These are phyloP conservation scores for Gobiocypris rarus DNA, from an alignment of 2,113 vertebrate genomes.

Conservation along the genomic window DNA sequence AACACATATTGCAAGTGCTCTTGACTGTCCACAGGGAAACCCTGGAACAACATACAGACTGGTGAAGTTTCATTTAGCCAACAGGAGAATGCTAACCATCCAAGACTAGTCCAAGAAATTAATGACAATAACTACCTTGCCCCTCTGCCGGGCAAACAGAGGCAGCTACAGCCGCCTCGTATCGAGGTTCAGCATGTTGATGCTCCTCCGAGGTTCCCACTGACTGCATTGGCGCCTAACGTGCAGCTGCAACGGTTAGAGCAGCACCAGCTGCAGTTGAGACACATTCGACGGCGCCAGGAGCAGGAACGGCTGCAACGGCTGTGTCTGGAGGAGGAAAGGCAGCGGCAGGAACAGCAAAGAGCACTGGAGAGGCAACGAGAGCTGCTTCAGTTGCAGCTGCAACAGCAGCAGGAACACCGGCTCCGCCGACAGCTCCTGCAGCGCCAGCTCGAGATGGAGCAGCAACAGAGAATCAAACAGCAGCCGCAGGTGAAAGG, in stretches of 20 bases:
- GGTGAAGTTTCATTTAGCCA: slow-evolving; percentile 24
- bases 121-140: slow-evolving; percentile 74
- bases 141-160: slow-evolving; percentile 55
- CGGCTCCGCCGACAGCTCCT: slow-evolving; percentile 44
- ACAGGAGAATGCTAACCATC: slow-evolving; percentile 62
- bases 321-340: slow-evolving; percentile 70
- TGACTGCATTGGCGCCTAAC: neutral
- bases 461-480: slow-evolving; percentile 63
- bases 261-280: slow-evolving; percentile 65
- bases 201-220: slow-evolving; percentile 14
- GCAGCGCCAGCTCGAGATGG: slow-evolving; percentile 45
- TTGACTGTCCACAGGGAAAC: slow-evolving; percentile 76
- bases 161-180: slow-evolving; percentile 59
- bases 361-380: slow-evolving; percentile 72
- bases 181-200: neutral
- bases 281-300: slow-evolving; percentile 57
- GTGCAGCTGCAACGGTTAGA: slow-evolving; percentile 66
- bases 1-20: slow-evolving; percentile 72
- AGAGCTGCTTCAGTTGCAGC: slow-evolving; percentile 70
- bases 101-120: slow-evolving; percentile 66
- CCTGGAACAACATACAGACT: neutral
- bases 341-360: slow-evolving; percentile 67
- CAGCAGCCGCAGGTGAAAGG: slow-evolving; percentile 59
- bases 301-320: slow-evolving; percentile 67
- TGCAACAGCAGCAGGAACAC: slow-evolving; percentile 70